Evolutionary conservation across 2,113 vertebrate species (phyloP), one percentile per base, ranked within the genome.

Genomic region (Alethe diademata): DNA sequence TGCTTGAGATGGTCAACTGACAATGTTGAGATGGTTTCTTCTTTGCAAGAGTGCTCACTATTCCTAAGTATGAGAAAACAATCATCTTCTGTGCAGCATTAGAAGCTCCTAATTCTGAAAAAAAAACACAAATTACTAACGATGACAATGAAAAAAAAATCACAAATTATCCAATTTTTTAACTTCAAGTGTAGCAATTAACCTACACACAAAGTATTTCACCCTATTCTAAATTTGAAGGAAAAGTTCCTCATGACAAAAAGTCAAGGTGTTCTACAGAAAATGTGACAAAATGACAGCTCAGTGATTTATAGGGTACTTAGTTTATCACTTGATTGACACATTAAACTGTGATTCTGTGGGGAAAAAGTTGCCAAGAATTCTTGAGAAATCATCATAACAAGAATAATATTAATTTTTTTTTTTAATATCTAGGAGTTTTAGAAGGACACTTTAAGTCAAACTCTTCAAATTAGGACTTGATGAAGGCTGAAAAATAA

Each of bases 211-310:
- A 47, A 91, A 60, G 5, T 61, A 50, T 67, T 78, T 78, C 78
- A 4, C 26, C 43, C 75, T 71, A 67, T 25, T 82, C 35, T 69
- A 43, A 71, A 75, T 65, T 33, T 71, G 40, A 90, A 87, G 71
- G 24, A 19, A 78, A 95, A 53, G 2, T 25, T 92, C n/a, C 86
- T 86, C 8, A 48, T 0, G 1, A 66, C 48, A 83, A 35, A 67
- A 89, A 84, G 36, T 66, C 75, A 92, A 88, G 26, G 22, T 69
- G 48, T 51, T 89, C 92, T 61, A 94, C 47, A 89, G 60, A 89
- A 95, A 96, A 90, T 71, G 76, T 6, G 36, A 92, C 67, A 95
- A 79, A 96, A 94, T 92, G 86, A 94, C 84, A 96, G 48, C 50
- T 94, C 69, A 93, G 48, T 95, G 86, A 97, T 94, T 97, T 91